phyloP scores from a whole-genome alignment of 2,113 vertebrate species.

The Sceloporus undulatus region DNA sequence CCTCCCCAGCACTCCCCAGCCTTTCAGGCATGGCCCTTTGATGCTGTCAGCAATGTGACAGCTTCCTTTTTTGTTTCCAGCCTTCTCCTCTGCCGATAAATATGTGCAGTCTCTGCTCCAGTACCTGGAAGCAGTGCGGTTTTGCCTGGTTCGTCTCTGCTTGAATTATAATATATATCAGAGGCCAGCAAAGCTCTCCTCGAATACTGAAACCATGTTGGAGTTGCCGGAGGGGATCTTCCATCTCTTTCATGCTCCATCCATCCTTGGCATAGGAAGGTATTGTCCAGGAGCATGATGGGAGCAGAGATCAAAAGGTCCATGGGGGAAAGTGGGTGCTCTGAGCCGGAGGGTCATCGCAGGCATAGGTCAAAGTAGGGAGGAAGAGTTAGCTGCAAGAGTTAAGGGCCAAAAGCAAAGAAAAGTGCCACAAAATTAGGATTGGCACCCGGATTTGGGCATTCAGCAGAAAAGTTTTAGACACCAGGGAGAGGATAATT shows the following conservation, averaged over 20 bases:
- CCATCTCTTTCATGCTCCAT: neutral
- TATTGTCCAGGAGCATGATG: neutral
- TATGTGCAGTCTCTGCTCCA: accelerated
- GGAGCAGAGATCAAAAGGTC: neutral
- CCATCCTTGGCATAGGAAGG: neutral
- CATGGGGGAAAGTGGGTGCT: neutral
- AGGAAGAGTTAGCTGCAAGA: neutral
- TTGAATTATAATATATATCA: neutral
- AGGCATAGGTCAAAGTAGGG: neutral
- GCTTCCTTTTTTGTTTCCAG: neutral
- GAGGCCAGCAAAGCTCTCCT: constrained; percentile 23
- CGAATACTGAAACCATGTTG: neutral
- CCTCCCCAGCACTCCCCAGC: accelerated
- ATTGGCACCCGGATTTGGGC: neutral
- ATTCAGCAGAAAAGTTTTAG: neutral
- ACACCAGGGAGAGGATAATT: neutral
- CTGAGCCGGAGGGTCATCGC: too few relatives aligned
- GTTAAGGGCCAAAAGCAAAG: neutral
- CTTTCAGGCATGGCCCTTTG: constrained; percentile 27
- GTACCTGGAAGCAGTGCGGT: constrained; percentile 1
- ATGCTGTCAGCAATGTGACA: constrained; percentile 38
- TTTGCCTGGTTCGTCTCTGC: neutral
- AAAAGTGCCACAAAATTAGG: neutral
- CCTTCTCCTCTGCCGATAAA: constrained; percentile 31
- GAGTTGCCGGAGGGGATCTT: accelerated